Evolutionary conservation across 2,797 vertebrate genomes (phyloP), one percentile per base, ranked within the genome.

Genomic region (Podarcis lilfordi): DNA sequence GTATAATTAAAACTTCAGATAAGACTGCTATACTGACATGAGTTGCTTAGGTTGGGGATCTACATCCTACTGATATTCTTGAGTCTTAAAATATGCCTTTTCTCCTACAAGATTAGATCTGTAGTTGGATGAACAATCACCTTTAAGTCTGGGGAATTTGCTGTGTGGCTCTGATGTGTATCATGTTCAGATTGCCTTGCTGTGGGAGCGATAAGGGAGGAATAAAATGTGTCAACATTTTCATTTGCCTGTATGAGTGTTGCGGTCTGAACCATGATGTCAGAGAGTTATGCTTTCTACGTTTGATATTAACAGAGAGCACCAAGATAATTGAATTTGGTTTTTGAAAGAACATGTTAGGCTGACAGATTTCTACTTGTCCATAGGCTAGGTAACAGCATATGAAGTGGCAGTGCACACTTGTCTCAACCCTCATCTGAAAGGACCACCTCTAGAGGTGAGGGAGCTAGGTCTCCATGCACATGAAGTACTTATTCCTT

Each of bases 281-380:
- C 78, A 25, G 9, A 89, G 87, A 32, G 90, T 91, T 90, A 69
- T 88, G 59, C 89, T 89, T 77, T 94, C 92, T 85, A 81, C 77
- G 82, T 86, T 45, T 80, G 19, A 4, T 91, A 79, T 89, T 86
- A 90, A 92, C 92, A 89, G 89, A 80, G 59, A 50, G 55, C n/a
- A 72, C 59, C 11, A 91, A 87, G 29, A 79, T 86, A 92, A 80
- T 90, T 93, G 91, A 89, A 94, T 93, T 93, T 45, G 88, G 93
- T 91, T 95, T 92, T 94, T 94, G 91, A 91, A 93, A 91, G 92
- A 90, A 94, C 59, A n/a, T 95, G 50, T 89, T 92, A 93, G 94
- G 77, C 82, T 95, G 89, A 90, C 82, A 92, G 89, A 92, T 94
- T 95, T 96, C 91, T 96, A 92, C 94, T 94, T 96, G 80, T 96